Evolutionary conservation across 1,140 invertebrate species (phyloP).

Genomic region (Rhagoletis zephyria): DNA sequence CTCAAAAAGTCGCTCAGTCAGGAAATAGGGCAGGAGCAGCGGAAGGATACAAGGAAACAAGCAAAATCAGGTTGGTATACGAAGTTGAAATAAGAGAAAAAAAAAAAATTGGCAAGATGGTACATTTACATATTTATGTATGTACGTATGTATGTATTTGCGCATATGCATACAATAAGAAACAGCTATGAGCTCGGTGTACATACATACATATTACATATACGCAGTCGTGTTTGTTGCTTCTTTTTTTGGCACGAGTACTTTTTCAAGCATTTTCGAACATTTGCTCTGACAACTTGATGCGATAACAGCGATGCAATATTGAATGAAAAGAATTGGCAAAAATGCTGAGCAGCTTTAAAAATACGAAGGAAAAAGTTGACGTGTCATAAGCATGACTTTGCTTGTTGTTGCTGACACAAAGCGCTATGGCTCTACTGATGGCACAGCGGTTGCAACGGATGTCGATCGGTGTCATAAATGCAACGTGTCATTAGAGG

Average conservation of each 20-base stretch:
- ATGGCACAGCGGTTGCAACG: background rate
- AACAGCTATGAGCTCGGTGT: too few species aligned
- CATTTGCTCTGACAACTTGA: background rate
- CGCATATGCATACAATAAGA: too few species aligned
- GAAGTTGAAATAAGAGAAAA: background rate
- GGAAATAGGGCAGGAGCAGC: background rate
- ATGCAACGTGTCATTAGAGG: background rate
- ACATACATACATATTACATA: too few species aligned
- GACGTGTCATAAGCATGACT: background rate
- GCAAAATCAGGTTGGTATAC: slow-evolving; percentile 11
- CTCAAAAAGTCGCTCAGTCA: background rate
- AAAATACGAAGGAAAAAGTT: background rate
- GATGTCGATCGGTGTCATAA: slow-evolving; percentile 24
- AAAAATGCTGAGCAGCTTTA: background rate
- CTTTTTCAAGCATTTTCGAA: background rate
- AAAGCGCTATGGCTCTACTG: background rate
- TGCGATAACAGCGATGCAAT: slow-evolving; percentile 18
- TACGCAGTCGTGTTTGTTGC: too few species aligned
- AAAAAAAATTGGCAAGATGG: background rate
- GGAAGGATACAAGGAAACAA: background rate
- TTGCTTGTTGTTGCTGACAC: background rate
- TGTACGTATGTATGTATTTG: too few species aligned
- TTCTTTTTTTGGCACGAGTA: too few species aligned
- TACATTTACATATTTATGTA: background rate
- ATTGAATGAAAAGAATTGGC: slow-evolving; percentile 11